Percentiles rank a stretch among this genome's conserved stretches.
Conservation (phyloP, 2,797 vertebrate genomes). For the Tangara arthus region DNA sequence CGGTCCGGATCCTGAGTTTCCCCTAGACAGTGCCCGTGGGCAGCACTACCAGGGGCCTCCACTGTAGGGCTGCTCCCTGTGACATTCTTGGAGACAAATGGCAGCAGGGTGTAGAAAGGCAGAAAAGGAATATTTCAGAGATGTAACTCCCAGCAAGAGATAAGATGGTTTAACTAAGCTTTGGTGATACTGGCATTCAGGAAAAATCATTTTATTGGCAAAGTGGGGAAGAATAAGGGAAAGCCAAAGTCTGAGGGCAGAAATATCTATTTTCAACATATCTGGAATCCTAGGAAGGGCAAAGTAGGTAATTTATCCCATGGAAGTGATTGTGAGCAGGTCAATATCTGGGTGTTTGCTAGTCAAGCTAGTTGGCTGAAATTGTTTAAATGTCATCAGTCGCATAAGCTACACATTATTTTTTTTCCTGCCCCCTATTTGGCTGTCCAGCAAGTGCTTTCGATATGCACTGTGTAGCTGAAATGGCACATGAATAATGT, state of each 20-base stretch:
- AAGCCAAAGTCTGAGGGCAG: background rate
- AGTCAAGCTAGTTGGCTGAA: background rate
- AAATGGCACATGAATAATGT: background rate
- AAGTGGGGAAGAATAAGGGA: background rate
- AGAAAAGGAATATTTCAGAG: background rate
- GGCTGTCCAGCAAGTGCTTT: background rate
- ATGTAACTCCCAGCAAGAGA: background rate
- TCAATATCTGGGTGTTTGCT: background rate
- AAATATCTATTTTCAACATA: background rate
- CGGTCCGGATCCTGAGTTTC: background rate
- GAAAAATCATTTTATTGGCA: background rate
- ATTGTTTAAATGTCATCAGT: background rate
- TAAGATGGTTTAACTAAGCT: background rate
- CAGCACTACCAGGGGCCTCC: background rate
- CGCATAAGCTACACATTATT: background rate
- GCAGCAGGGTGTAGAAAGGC: background rate
- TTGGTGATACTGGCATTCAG: background rate
- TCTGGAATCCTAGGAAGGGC: background rate
- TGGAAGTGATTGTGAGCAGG: background rate
- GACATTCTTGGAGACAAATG: accelerated
- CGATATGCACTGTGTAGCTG: background rate
- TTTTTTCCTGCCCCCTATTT: background rate
- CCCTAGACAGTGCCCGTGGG: accelerated
- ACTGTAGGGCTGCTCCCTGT: background rate
- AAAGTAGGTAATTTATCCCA: background rate